Evolutionary conservation across 2,888 invertebrate species (phyloP).

Genomic region (Tenodera sinensis): DNA sequence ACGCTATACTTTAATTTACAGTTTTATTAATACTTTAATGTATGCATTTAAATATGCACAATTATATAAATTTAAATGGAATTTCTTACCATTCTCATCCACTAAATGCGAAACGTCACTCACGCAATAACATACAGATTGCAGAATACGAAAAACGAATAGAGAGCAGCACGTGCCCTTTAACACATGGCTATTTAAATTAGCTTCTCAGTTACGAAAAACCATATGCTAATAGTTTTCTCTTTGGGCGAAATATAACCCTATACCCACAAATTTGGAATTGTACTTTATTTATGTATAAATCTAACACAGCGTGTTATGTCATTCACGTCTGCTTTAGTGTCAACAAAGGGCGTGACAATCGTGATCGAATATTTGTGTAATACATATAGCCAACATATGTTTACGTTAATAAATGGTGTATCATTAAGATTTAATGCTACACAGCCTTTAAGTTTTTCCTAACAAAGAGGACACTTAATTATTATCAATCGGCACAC

Average conservation of each 20-base stretch:
- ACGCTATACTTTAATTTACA: background rate
- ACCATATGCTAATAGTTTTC: background rate
- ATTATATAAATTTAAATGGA: background rate
- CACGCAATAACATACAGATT: slow-evolving; percentile 4
- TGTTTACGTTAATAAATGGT: background rate
- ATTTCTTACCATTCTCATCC: background rate
- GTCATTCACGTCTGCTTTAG: background rate
- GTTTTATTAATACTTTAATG: background rate
- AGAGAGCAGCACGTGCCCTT: slow-evolving; percentile 15
- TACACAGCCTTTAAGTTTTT: too few species aligned
- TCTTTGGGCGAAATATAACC: background rate
- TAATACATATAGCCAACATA: background rate
- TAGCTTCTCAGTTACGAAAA: background rate
- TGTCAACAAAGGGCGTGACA: background rate
- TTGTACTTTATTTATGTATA: background rate
- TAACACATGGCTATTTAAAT: background rate
- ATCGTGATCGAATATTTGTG: background rate
- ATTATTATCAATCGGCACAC: too few species aligned
- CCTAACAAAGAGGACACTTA: too few species aligned
- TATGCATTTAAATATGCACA: background rate
- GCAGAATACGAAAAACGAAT: background rate
- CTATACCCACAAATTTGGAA: background rate
- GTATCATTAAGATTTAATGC: background rate
- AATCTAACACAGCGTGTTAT: background rate
- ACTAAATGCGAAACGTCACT: background rate